phyloP scores from a whole-genome alignment of 2,888 invertebrate species.

The Meteorus cinctellus region DNA sequence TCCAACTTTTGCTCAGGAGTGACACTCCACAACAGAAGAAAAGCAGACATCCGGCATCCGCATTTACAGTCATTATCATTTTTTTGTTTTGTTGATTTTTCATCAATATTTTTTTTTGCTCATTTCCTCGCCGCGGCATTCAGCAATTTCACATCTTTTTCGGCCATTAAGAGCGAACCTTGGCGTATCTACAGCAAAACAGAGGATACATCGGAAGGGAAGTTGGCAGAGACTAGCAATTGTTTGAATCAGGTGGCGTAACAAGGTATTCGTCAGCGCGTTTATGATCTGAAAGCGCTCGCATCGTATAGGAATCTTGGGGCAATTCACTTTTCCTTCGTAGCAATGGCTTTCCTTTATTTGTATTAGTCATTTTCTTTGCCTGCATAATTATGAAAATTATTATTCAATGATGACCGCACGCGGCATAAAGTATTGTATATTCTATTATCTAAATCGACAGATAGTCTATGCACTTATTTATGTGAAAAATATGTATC shows the following conservation, averaged over 20 bases:
- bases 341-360: conserved; percentile 88
- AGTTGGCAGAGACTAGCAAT: conserved; percentile 82
- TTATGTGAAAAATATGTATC: neutral
- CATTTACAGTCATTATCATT: conserved; percentile 41
- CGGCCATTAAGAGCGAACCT: conserved; percentile 40
- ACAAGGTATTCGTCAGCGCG: conserved; percentile 92
- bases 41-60: conserved; percentile 51
- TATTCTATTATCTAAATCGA: neutral
- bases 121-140: conserved; percentile 1
- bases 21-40: conserved; percentile 42
- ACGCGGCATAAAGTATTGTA: too few species aligned
- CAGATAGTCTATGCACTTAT: neutral
- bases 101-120: neutral
- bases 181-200: conserved; percentile 67
- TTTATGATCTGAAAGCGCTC: conserved; percentile 93
- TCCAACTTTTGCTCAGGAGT: conserved; percentile 27
- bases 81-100: neutral
- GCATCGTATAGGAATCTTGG: conserved; percentile 92
- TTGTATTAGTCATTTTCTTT: conserved; percentile 65
- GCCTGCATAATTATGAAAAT: conserved; percentile 54
- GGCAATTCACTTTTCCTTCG: conserved; percentile 97
- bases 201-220: conserved; percentile 68
- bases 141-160: neutral
- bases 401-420: neutral
- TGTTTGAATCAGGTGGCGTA: conserved; percentile 89